Percentiles rank a stretch among this genome's conserved stretches.
phyloP scores from a whole-genome alignment of 1,140 invertebrate genomes.

The Orussus abietinus region DNA sequence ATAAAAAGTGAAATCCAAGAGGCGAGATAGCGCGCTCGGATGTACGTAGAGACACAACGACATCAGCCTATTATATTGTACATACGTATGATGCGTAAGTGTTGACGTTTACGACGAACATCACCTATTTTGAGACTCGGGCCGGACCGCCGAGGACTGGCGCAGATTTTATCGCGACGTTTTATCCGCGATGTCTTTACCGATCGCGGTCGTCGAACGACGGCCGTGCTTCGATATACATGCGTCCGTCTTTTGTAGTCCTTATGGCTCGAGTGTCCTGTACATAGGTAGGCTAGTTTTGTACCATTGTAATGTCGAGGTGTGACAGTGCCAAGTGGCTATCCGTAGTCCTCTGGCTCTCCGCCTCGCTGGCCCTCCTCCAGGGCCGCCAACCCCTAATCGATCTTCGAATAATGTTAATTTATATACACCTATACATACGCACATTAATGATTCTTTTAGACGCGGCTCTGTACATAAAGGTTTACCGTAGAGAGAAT shows the following conservation, averaged over 20 bases:
- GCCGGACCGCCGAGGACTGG: slow-evolving; percentile 15
- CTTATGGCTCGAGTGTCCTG: slow-evolving; percentile 15
- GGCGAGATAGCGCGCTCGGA: too few relatives aligned
- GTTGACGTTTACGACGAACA: too few relatives aligned
- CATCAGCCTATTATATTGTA: too few relatives aligned
- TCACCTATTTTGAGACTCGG: slow-evolving; percentile 9
- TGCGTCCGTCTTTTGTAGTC: too few relatives aligned
- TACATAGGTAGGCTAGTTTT: slow-evolving; percentile 46
- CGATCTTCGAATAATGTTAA: slow-evolving; percentile 18
- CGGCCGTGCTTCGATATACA: background rate
- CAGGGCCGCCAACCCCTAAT: background rate
- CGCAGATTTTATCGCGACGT: slow-evolving; percentile 1
- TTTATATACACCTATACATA: slow-evolving; percentile 18
- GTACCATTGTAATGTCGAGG: slow-evolving; percentile 26
- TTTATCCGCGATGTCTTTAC: slow-evolving; percentile 6
- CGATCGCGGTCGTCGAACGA: background rate
- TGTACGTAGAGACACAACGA: too few relatives aligned
- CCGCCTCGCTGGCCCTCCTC: background rate
- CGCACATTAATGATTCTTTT: slow-evolving; percentile 12
- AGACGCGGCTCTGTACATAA: slow-evolving; percentile 26
- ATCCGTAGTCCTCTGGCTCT: slow-evolving; percentile 1
- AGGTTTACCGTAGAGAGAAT: background rate
- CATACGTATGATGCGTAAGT: too few relatives aligned
- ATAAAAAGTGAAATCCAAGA: too few relatives aligned
- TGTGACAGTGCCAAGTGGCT: slow-evolving; percentile 9